phyloP scores from a whole-genome alignment of 1,140 invertebrate genomes.

The Ganaspis sp. region DNA sequence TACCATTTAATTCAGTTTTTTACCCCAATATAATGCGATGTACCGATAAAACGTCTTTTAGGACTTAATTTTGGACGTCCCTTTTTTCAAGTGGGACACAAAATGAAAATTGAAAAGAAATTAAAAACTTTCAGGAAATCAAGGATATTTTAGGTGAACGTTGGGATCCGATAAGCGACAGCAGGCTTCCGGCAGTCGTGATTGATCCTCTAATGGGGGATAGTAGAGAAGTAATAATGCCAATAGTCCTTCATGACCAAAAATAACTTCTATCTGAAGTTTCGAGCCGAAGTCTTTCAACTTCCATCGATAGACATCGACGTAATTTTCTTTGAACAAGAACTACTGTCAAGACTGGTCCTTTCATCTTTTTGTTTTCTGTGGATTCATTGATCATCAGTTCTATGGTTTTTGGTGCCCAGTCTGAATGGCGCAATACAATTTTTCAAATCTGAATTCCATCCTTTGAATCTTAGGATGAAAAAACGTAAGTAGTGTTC shows the following conservation, averaged over 20 bases:
- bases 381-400: slow-evolving; percentile 51
- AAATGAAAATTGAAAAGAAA: no score
- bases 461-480: background rate
- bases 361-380: slow-evolving; percentile 53
- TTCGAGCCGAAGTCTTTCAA: slow-evolving; percentile 46
- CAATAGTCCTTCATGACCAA: slow-evolving; percentile 72
- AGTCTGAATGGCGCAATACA: background rate
- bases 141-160: slow-evolving; percentile 67
- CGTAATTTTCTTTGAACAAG: slow-evolving; percentile 48
- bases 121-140: slow-evolving; percentile 68
- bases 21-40: no score
- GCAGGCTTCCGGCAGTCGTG: slow-evolving; percentile 71
- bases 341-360: slow-evolving; percentile 50
- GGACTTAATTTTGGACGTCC: no score
- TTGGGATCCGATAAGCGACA: slow-evolving; percentile 69
- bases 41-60: no score
- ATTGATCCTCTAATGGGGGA: slow-evolving; percentile 70
- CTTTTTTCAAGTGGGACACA: no score
- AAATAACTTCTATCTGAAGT: slow-evolving; percentile 56
- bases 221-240: slow-evolving; percentile 75
- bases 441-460: background rate
- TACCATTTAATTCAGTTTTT: no score
- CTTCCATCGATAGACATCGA: slow-evolving; percentile 45
- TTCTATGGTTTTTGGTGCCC: background rate
- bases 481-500: background rate